Evolutionary conservation across 2,797 vertebrate genomes (phyloP).

Genomic region (Naso thynnoides): DNA sequence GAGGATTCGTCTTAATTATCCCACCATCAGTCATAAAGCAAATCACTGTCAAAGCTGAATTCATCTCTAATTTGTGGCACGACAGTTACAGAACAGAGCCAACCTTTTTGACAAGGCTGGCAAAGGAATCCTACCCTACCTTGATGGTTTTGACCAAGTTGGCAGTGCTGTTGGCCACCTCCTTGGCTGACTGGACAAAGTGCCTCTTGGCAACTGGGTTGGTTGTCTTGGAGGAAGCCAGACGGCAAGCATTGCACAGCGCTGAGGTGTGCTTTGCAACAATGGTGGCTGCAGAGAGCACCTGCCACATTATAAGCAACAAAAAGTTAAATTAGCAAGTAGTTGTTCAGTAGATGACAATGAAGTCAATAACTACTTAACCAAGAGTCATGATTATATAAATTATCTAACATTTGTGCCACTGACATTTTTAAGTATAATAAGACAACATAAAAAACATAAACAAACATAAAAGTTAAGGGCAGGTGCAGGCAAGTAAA

Average conservation of each 20-base stretch:
- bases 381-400: not conserved
- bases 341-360: not conserved
- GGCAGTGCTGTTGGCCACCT: slow-evolving; percentile 98
- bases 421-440: not conserved
- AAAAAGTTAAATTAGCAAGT: not conserved
- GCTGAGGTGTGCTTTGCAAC: slow-evolving; percentile 98
- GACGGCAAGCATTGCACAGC: slow-evolving; percentile 96
- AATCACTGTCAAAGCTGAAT: slow-evolving; percentile 1
- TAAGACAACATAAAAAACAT: too few species aligned
- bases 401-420: not conserved
- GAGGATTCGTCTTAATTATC: not conserved
- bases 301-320: slow-evolving; percentile 79
- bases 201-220: slow-evolving; percentile 98
- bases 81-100: not conserved
- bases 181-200: slow-evolving; percentile 99
- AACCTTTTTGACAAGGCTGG: not conserved
- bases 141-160: slow-evolving; percentile 99
- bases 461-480: too few species aligned
- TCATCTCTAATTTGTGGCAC: not conserved
- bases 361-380: not conserved
- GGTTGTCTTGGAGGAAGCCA: slow-evolving; percentile 95
- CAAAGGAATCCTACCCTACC: slow-evolving; percentile 79
- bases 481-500: too few species aligned
- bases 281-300: slow-evolving; percentile 96
- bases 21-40: not conserved